Conservation (phyloP, 2,888 invertebrate genomes). For the Metopia argyrocephala region DNA sequence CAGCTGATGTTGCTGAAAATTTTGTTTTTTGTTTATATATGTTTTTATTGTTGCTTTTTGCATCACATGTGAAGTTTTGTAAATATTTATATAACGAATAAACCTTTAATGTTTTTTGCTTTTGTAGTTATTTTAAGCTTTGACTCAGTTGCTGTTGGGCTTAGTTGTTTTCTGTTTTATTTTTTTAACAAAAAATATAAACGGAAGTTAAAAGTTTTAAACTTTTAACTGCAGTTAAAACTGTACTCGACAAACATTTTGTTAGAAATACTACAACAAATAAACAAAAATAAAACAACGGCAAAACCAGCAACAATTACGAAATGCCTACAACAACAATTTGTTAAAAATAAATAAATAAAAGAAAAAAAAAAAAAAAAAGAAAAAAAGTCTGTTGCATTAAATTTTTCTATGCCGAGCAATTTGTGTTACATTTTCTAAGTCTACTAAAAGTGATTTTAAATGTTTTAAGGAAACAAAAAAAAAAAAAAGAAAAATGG, state of each 20-base stretch:
- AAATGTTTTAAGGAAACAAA: neutral
- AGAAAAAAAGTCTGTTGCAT: too few species aligned
- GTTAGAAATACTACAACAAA: conserved; percentile 3
- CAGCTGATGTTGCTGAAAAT: conserved; percentile 4
- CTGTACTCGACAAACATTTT: too few species aligned
- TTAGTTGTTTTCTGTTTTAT: too few species aligned
- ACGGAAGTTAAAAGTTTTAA: conserved; percentile 24
- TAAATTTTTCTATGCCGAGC: too few species aligned
- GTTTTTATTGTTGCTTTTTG: neutral
- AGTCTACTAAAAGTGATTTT: neutral
- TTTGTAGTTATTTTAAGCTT: neutral
- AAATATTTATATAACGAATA: conserved; percentile 27
- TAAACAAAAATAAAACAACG: neutral
- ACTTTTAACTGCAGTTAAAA: conserved; percentile 36
- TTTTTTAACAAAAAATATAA: too few species aligned
- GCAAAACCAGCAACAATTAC: too few species aligned
- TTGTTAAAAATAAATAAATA: neutral
- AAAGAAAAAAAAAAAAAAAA: neutral
- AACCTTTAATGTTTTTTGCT: conserved; percentile 13
- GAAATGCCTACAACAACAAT: conserved; percentile 6
- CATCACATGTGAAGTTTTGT: conserved; percentile 9
- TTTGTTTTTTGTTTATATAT: conserved; percentile 6
- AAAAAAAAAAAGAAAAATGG: too few species aligned
- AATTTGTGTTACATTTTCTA: too few species aligned
- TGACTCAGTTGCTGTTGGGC: neutral